Conservation (phyloP, 2,888 invertebrate genomes). For the Aphodius granarius region DNA sequence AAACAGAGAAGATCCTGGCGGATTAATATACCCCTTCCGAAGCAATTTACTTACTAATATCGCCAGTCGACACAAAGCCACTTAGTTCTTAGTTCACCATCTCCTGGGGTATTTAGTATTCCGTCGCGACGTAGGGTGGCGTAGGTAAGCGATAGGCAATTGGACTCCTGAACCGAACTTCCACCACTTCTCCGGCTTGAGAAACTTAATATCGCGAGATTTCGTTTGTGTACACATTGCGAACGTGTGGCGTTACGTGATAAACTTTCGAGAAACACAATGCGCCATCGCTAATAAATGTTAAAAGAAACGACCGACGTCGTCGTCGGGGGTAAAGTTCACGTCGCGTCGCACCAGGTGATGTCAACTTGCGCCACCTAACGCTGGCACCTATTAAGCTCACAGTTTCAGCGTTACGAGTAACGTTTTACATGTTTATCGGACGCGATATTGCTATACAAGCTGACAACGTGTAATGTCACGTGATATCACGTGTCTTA, state of each 20-base stretch:
- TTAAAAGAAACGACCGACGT: not conserved
- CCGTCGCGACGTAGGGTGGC: conserved; percentile 5
- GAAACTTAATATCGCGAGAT: not conserved
- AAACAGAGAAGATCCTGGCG: not conserved
- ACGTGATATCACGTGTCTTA: not conserved
- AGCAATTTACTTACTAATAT: conserved; percentile 18
- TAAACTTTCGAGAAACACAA: not conserved
- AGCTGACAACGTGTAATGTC: not conserved
- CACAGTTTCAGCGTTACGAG: not conserved
- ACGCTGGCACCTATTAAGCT: not conserved
- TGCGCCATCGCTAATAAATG: not conserved
- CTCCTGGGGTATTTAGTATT: conserved; percentile 10
- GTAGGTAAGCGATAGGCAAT: conserved; percentile 19
- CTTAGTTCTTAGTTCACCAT: conserved; percentile 13
- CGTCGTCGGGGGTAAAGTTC: not conserved
- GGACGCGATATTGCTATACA: not conserved
- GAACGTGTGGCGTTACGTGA: not conserved
- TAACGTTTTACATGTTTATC: not conserved
- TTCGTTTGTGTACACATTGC: not conserved
- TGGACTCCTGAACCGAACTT: not conserved
- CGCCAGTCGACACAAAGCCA: conserved; percentile 9
- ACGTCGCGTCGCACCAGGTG: not conserved
- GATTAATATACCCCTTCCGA: conserved; percentile 17
- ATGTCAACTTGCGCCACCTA: not conserved
- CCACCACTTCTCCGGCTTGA: not conserved